These are phyloP conservation scores for Drosophila suboccidentalis DNA, from an alignment of 2,888 invertebrate genomes.

Conservation along the genomic window DNA sequence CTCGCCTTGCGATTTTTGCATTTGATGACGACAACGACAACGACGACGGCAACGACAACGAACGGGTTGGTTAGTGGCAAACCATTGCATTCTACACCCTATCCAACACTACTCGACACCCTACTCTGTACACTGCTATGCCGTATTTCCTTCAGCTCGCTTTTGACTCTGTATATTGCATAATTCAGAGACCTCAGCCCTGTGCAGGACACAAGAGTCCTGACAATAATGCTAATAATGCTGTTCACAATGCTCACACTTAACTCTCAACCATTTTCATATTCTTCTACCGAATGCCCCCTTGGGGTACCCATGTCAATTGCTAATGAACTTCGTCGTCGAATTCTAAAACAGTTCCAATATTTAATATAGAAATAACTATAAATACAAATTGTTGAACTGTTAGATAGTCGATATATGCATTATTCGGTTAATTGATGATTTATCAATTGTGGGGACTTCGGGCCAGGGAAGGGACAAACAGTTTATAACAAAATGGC, in stretches of 20 bases:
- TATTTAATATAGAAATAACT: not conserved
- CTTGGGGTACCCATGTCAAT: not conserved
- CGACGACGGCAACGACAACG: conserved; percentile 46
- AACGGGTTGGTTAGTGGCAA: conserved; percentile 63
- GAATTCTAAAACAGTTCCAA: not conserved
- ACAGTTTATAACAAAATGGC: too few relatives aligned
- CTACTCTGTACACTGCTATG: not conserved
- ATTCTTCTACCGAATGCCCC: conserved; percentile 3
- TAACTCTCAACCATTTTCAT: conserved; percentile 38
- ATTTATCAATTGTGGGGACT: too few relatives aligned
- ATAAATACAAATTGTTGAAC: not conserved
- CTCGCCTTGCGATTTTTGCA: conserved; percentile 74
- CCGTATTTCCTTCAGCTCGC: conserved; percentile 6
- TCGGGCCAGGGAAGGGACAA: too few relatives aligned
- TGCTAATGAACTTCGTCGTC: conserved; percentile 41
- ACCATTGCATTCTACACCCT: conserved; percentile 33
- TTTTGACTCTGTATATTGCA: conserved; percentile 38
- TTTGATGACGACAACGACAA: conserved; percentile 61
- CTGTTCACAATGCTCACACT: conserved; percentile 52
- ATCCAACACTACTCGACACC: not conserved
- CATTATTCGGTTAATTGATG: too few relatives aligned
- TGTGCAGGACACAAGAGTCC: conserved; percentile 18
- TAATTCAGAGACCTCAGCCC: conserved; percentile 41
- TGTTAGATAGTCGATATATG: too few relatives aligned
- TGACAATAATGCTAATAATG: conserved; percentile 76